These are phyloP conservation scores for Riparia riparia DNA, from an alignment of 2,113 vertebrate genomes.

Conservation along the genomic window DNA sequence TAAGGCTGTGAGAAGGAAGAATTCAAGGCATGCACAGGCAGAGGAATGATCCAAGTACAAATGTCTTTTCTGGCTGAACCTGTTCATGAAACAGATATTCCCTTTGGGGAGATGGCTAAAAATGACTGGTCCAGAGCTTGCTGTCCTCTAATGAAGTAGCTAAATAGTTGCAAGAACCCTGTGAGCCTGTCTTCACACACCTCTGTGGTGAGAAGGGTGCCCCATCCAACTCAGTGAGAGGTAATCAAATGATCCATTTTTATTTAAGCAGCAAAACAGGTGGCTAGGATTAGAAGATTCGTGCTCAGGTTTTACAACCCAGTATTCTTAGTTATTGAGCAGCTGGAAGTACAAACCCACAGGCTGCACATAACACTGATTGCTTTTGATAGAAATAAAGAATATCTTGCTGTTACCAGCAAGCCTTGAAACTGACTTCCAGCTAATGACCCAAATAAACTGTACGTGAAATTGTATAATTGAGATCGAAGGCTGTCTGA, in stretches of 20 bases:
- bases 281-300: not conserved
- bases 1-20: not conserved
- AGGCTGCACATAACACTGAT: not conserved
- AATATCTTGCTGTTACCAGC: constrained; percentile 47
- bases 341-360: not conserved
- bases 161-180: not conserved
- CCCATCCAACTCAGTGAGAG: not conserved
- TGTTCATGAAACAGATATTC: not conserved
- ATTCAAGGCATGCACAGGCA: not conserved
- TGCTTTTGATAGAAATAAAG: constrained; percentile 21
- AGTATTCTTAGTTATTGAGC: not conserved
- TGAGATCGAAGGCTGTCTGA: constrained; percentile 52
- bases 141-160: not conserved
- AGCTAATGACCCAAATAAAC: constrained; percentile 71
- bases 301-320: not conserved
- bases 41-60: not conserved
- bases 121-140: not conserved
- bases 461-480: constrained; percentile 57
- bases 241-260: not conserved
- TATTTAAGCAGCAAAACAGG: not conserved
- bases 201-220: not conserved
- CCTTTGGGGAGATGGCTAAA: not conserved
- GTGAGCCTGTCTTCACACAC: not conserved
- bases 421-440: constrained; percentile 54
- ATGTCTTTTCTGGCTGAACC: not conserved